Percentiles rank a stretch among this genome's conserved stretches.
These are phyloP conservation scores for Papilio demoleus DNA, from an alignment of 2,888 invertebrate genomes.

Conservation along the genomic window DNA sequence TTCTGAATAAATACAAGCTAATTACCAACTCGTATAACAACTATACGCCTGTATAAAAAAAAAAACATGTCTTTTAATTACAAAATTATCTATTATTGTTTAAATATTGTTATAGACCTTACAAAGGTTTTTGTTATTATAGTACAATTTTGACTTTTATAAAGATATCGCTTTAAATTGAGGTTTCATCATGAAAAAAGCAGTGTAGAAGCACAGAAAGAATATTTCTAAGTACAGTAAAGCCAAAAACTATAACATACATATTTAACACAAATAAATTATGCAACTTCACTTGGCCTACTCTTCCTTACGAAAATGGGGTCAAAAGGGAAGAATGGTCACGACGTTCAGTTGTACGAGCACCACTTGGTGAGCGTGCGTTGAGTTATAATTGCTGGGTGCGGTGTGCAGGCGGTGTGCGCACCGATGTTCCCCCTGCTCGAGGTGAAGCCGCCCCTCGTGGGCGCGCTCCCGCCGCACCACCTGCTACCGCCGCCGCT, in stretches of 20 bases:
- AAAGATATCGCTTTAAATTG: no score
- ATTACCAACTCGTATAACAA: background rate
- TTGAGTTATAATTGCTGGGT: conserved; percentile 37
- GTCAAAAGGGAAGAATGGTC: background rate
- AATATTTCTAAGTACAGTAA: no score
- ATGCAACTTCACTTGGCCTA: no score
- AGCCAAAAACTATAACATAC: no score
- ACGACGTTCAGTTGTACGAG: background rate
- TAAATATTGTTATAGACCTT: no score
- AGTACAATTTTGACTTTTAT: no score
- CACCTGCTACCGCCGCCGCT: conserved; percentile 85
- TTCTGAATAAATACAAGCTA: background rate
- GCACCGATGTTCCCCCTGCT: conserved; percentile 83
- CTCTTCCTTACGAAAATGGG: background rate
- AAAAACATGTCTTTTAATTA: no score
- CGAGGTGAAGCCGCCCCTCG: conserved; percentile 80
- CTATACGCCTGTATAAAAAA: background rate
- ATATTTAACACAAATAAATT: no score
- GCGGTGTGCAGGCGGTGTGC: conserved; percentile 74
- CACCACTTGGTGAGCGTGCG: conserved; percentile 22
- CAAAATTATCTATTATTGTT: no score
- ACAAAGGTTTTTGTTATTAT: no score
- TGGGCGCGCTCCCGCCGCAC: conserved; percentile 79
- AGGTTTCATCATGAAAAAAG: no score
- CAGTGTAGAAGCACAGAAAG: no score